A percentile compares a stretch with the other conserved stretches of the same genome.
Evolutionary conservation across 2,797 vertebrate species (phyloP).

Genomic region (Chelidonichthys spinosus): DNA sequence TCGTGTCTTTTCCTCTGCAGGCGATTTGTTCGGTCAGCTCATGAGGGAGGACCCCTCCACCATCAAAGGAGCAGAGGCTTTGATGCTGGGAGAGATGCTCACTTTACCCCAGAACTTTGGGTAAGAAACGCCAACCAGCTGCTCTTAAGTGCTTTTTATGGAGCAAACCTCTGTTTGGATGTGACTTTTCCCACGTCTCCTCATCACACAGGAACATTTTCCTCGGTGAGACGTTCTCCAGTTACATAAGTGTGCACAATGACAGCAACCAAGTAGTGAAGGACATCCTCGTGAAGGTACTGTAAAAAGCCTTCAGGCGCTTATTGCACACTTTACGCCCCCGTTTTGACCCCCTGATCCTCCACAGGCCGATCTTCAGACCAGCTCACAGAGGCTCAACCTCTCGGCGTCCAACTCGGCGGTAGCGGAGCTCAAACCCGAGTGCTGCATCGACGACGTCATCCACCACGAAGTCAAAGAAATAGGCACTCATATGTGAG

Average conservation of each 20-base stretch:
- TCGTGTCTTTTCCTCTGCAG: constrained; percentile 69
- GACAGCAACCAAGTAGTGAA: constrained; percentile 97
- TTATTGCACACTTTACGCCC: too few relatives aligned
- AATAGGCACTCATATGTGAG: constrained; percentile 98
- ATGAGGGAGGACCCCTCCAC: constrained; percentile 97
- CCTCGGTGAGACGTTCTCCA: constrained; percentile 98
- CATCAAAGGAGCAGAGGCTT: constrained; percentile 92
- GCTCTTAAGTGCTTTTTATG: neutral
- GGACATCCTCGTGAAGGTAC: constrained; percentile 98
- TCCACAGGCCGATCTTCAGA: constrained; percentile 95
- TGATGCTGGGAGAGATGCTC: constrained; percentile 98
- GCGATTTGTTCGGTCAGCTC: constrained; percentile 90
- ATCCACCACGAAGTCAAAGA: constrained; percentile 99
- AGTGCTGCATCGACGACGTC: constrained; percentile 97
- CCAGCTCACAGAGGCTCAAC: constrained; percentile 97
- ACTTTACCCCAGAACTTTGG: constrained; percentile 99
- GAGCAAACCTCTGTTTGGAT: neutral
- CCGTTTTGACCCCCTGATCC: neutral
- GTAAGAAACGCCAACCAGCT: constrained; percentile 72
- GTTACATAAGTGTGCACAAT: constrained; percentile 99
- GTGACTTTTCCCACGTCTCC: constrained; percentile 14
- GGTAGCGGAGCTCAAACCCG: constrained; percentile 93
- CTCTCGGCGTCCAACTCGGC: constrained; percentile 95
- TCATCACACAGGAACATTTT: constrained; percentile 92
- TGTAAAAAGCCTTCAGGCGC: neutral